A percentile compares a stretch with the other conserved stretches of the same genome.
Evolutionary conservation across 2,797 vertebrate species (phyloP).

Genomic region (Poeciliopsis gracilis): DNA sequence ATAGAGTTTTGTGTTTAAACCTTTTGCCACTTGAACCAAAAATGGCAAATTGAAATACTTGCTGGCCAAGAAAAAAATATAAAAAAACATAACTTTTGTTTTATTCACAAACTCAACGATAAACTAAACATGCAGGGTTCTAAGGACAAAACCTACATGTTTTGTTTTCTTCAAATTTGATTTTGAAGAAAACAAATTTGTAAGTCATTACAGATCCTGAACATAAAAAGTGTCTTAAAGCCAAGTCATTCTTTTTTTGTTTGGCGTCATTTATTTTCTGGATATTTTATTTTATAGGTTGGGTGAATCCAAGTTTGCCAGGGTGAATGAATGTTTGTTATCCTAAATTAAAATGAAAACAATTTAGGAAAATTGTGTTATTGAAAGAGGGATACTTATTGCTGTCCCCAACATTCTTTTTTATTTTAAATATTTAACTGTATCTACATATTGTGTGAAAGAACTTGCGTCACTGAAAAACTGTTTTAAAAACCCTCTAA

Average conservation of each 20-base stretch:
- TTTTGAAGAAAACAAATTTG: background rate
- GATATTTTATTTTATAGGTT: background rate
- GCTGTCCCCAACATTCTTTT: background rate
- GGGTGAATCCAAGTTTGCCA: background rate
- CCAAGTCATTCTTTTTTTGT: background rate
- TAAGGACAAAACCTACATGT: background rate
- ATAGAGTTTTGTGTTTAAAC: no score
- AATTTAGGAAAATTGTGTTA: background rate
- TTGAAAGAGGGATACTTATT: background rate
- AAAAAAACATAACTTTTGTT: background rate
- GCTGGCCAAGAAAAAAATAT: background rate
- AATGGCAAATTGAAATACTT: background rate
- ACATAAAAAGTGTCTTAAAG: background rate
- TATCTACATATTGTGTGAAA: background rate
- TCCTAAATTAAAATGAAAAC: background rate
- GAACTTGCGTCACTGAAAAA: background rate
- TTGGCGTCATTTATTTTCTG: background rate
- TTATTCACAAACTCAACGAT: background rate
- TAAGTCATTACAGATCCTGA: background rate
- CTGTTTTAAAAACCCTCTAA: background rate
- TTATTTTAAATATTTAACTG: background rate
- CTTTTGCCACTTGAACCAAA: background rate
- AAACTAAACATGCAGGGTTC: background rate
- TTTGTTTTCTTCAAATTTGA: no score
- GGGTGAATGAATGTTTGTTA: background rate